These are phyloP conservation scores for Actinemys pallida DNA, from an alignment of 2,113 vertebrate species.

Conservation along the genomic window DNA sequence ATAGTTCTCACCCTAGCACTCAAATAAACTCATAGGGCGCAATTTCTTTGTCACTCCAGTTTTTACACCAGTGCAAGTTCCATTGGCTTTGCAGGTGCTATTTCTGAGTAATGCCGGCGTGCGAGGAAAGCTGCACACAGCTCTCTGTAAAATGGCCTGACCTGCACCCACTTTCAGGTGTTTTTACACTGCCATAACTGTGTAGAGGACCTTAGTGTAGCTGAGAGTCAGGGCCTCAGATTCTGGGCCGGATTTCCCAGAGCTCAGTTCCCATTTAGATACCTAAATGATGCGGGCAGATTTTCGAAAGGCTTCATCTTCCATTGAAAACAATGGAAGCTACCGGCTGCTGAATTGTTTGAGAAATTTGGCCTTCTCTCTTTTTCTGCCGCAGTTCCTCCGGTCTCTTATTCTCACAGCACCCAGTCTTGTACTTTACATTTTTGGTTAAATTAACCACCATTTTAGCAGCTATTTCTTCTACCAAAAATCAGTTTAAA, in stretches of 20 bases:
- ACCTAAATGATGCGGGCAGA: not conserved
- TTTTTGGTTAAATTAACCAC: not conserved
- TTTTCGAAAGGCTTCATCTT: not conserved
- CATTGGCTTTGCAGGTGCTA: accelerated
- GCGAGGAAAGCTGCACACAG: not conserved
- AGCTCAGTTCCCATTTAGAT: not conserved
- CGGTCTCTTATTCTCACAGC: not conserved
- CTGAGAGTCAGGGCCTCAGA: not conserved
- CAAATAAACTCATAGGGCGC: not conserved
- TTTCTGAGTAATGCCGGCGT: not conserved
- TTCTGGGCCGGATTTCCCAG: not conserved
- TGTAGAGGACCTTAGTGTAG: not conserved
- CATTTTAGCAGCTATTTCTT: not conserved
- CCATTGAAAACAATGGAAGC: not conserved
- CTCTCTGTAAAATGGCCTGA: not conserved
- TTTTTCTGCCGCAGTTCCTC: not conserved
- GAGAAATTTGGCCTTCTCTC: not conserved
- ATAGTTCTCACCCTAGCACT: not conserved
- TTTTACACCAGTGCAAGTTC: not conserved
- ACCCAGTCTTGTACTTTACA: not conserved
- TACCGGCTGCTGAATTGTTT: not conserved
- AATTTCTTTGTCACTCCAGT: not conserved
- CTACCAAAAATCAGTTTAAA: not conserved
- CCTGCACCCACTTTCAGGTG: not conserved
- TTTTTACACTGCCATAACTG: not conserved